These are phyloP conservation scores for Leucophenga montana DNA, from an alignment of 2,888 invertebrate genomes.

Conservation along the genomic window DNA sequence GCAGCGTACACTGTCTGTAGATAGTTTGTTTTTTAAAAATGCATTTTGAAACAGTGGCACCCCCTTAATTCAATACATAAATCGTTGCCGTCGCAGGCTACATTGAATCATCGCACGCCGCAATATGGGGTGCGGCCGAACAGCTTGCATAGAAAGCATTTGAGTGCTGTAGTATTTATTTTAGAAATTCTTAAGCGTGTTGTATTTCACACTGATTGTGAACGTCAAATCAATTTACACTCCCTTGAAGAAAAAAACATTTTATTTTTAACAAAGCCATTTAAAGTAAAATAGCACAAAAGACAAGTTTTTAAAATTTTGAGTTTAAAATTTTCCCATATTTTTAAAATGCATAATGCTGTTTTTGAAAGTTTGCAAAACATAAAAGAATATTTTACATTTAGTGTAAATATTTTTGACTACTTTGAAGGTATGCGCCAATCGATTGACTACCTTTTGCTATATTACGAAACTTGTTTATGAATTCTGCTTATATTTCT, in stretches of 20 bases:
- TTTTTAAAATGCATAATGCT: too few species aligned
- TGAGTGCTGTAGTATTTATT: neutral
- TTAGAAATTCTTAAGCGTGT: slow-evolving; percentile 9
- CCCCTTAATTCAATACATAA: slow-evolving; percentile 43
- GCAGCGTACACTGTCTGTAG: neutral
- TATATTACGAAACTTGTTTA: too few species aligned
- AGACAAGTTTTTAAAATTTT: too few species aligned
- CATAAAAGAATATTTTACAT: too few species aligned
- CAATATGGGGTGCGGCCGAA: neutral
- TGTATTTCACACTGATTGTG: slow-evolving; percentile 18
- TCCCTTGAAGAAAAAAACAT: slow-evolving; percentile 22
- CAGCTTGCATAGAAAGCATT: neutral
- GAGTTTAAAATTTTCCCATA: too few species aligned
- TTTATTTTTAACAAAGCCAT: neutral
- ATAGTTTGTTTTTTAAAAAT: slow-evolving; percentile 41
- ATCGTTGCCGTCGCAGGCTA: neutral
- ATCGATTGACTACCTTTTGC: too few species aligned
- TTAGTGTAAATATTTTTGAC: too few species aligned
- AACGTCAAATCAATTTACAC: slow-evolving; percentile 32
- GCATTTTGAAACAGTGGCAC: slow-evolving; percentile 58
- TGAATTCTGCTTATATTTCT: too few species aligned
- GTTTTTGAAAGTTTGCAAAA: too few species aligned
- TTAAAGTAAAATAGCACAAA: too few species aligned
- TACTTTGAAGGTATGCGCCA: too few species aligned
- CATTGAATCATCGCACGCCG: neutral